Percentiles rank a stretch among this genome's conserved stretches.
Evolutionary conservation across 1,140 invertebrate species (phyloP).

Genomic region (Drosophila mojavensis): DNA sequence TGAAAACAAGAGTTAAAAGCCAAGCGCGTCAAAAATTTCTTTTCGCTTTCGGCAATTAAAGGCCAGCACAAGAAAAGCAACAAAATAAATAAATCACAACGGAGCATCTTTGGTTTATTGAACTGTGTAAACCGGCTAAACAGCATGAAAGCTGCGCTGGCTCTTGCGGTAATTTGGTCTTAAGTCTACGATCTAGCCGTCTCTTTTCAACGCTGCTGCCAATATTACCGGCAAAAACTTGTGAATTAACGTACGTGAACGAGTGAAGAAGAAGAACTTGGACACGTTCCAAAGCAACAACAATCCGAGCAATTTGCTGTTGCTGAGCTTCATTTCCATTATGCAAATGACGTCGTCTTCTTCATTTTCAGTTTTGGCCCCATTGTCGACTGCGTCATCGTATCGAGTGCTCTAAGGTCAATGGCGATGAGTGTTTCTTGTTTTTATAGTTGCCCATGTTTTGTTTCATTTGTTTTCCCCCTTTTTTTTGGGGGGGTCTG

Average conservation of each 20-base stretch:
- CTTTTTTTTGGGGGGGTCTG: neutral
- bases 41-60: constrained; percentile 17
- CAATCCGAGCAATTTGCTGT: constrained; percentile 6
- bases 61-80: neutral
- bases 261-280: constrained; percentile 40
- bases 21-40: constrained; percentile 26
- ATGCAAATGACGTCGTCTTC: constrained; percentile 64
- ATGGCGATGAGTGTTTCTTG: constrained; percentile 26
- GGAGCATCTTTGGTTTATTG: constrained; percentile 50
- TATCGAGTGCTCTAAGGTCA: constrained; percentile 41
- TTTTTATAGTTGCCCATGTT: neutral
- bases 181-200: neutral
- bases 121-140: constrained; percentile 50
- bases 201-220: neutral
- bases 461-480: neutral
- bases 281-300: constrained; percentile 48
- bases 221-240: constrained; percentile 48
- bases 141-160: constrained; percentile 40
- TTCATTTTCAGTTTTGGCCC: constrained; percentile 1
- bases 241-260: constrained; percentile 37
- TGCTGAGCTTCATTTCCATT: constrained; percentile 59
- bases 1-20: constrained; percentile 44
- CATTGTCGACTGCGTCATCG: constrained; percentile 53
- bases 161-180: constrained; percentile 9
- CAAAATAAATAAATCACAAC: constrained; percentile 1